Conservation (phyloP, 2,797 vertebrate genomes). For the Decapterus maruadsi region DNA sequence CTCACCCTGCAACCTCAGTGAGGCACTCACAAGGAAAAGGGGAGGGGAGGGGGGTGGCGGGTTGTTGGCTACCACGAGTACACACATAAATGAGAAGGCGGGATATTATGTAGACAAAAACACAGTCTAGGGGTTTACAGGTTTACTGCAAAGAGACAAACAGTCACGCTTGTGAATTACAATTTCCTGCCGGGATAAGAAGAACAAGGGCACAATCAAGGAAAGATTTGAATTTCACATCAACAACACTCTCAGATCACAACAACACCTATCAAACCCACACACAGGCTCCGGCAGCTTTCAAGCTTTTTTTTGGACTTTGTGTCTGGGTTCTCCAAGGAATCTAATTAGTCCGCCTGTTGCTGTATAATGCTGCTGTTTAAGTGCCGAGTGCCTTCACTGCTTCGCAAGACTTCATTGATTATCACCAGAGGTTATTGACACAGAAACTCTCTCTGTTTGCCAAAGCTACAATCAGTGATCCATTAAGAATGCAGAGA, state of each 20-base stretch:
- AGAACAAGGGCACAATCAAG: conserved; percentile 9
- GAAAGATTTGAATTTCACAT: conserved; percentile 24
- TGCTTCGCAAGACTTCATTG: conserved; percentile 43
- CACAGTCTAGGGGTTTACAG: conserved; percentile 1
- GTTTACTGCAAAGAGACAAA: conserved; percentile 11
- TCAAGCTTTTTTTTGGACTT: conserved; percentile 19
- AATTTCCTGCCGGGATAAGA: conserved; percentile 11
- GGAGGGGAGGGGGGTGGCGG: neutral
- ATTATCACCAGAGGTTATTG: conserved; percentile 55
- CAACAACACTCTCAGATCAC: conserved; percentile 12
- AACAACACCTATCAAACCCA: conserved; percentile 28
- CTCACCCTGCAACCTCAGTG: conserved; percentile 61
- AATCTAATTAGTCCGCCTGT: conserved; percentile 30
- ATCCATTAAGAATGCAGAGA: conserved; percentile 53
- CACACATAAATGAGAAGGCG: conserved; percentile 20
- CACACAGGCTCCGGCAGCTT: conserved; percentile 20
- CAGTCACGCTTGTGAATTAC: conserved; percentile 30
- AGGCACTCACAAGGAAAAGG: conserved; percentile 46
- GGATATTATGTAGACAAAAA: conserved; percentile 21
- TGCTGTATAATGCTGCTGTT: conserved; percentile 29
- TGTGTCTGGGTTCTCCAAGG: conserved; percentile 5
- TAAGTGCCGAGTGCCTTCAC: conserved; percentile 13
- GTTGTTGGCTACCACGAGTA: conserved; percentile 22
- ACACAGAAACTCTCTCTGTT: conserved; percentile 45
- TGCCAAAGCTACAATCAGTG: conserved; percentile 61